Percentiles rank a stretch among this genome's conserved stretches.
Conservation (phyloP, 2,797 vertebrate genomes). For the Lepus townsendii region DNA sequence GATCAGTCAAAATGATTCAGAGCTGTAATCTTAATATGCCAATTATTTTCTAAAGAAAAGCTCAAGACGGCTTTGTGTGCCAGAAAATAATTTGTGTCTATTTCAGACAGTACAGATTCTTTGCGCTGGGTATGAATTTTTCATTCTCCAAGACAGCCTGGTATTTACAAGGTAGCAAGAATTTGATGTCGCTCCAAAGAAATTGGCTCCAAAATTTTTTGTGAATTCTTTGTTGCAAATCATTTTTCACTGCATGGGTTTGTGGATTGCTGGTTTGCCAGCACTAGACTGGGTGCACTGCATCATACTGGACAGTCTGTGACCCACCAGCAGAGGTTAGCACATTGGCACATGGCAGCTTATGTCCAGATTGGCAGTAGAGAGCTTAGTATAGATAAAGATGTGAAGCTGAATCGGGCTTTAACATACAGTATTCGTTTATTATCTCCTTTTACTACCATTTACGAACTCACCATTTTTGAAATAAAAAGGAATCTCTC, state of each 20-base stretch:
- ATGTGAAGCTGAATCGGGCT: background rate
- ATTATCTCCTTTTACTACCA: background rate
- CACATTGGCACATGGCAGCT: background rate
- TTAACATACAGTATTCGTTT: conserved; percentile 28
- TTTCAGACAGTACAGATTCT: conserved; percentile 44
- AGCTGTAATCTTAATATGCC: conserved; percentile 57
- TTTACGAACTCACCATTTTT: background rate
- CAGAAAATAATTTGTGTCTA: conserved; percentile 30
- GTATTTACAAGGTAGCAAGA: background rate
- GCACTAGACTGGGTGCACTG: background rate
- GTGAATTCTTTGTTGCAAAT: conserved; percentile 9
- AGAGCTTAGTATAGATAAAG: conserved; percentile 9
- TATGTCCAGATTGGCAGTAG: background rate
- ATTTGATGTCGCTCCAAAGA: background rate
- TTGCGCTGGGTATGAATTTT: conserved; percentile 25
- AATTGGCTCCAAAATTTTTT: background rate
- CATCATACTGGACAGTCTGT: background rate
- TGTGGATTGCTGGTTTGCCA: background rate
- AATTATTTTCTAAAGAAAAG: conserved; percentile 71
- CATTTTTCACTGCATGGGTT: background rate
- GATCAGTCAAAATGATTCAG: conserved; percentile 19
- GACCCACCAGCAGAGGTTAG: background rate
- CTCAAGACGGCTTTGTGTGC: background rate
- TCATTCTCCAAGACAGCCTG: conserved; percentile 31
- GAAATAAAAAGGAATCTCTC: conserved; percentile 40